These are phyloP conservation scores for Acinonyx jubatus DNA, from an alignment of 2,113 vertebrate species.

Conservation along the genomic window DNA sequence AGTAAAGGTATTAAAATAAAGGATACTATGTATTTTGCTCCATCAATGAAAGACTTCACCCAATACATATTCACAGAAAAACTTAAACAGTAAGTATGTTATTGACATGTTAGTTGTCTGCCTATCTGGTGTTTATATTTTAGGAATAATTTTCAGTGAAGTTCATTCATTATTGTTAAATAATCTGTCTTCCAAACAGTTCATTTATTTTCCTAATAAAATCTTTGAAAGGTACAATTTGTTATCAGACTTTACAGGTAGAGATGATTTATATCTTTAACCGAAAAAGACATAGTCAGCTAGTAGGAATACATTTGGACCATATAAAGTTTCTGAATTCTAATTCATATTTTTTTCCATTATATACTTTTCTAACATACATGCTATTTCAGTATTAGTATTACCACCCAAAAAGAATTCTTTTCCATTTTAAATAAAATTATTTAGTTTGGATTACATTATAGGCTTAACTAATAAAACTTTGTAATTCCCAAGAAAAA, in stretches of 20 bases:
- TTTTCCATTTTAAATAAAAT: conserved; percentile 12
- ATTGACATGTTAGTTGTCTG: background rate
- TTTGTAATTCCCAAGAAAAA: background rate
- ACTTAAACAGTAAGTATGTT: conserved; percentile 87
- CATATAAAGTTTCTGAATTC: background rate
- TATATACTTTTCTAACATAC: background rate
- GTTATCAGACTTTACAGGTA: background rate
- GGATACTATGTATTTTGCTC: conserved; percentile 91
- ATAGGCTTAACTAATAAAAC: background rate
- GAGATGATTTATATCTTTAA: background rate
- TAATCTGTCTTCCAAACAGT: background rate
- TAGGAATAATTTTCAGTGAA: background rate
- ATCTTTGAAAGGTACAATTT: conserved; percentile 12
- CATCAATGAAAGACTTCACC: conserved; percentile 92
- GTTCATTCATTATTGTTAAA: background rate
- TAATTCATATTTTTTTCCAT: background rate
- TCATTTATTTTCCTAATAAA: background rate
- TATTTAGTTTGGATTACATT: background rate
- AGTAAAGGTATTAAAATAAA: conserved; percentile 88
- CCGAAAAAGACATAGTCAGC: background rate
- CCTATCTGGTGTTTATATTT: conserved; percentile 16
- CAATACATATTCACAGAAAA: conserved; percentile 93
- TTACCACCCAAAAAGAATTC: background rate
- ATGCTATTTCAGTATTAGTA: background rate
- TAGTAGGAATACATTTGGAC: background rate